phyloP scores from a whole-genome alignment of 2,888 invertebrate genomes.

The Carpatolechia fugitivella region DNA sequence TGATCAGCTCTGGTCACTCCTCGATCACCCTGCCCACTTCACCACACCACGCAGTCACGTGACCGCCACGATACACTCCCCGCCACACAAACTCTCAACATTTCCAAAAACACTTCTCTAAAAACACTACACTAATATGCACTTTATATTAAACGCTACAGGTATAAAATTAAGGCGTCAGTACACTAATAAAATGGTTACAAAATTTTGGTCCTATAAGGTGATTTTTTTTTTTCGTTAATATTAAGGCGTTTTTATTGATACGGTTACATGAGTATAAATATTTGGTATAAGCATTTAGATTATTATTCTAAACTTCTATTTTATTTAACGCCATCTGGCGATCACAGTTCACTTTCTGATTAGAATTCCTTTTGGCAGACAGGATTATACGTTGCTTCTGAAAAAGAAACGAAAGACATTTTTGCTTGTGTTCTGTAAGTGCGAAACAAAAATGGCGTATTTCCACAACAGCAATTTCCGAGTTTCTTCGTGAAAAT shows the following conservation, averaged over 20 bases:
- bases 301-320: conserved; percentile 38
- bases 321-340: conserved; percentile 55
- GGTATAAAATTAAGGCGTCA: conserved; percentile 68
- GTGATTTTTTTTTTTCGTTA: conserved; percentile 47
- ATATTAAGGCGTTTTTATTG: conserved; percentile 58
- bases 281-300: conserved; percentile 67
- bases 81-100: not conserved
- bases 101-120: conserved; percentile 4
- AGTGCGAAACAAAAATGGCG: conserved; percentile 28
- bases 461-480: conserved; percentile 21
- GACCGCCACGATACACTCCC: conserved; percentile 28
- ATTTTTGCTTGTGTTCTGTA: not conserved
- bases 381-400: conserved; percentile 26
- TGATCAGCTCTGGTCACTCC: not conserved
- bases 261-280: conserved; percentile 48
- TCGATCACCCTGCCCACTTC: conserved; percentile 81
- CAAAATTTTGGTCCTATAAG: conserved; percentile 75
- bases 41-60: conserved; percentile 40
- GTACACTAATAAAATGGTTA: conserved; percentile 55
- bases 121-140: conserved; percentile 13
- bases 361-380: conserved; percentile 33
- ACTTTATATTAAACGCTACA: conserved; percentile 32
- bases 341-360: conserved; percentile 64
- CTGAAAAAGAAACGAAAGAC: conserved; percentile 26
- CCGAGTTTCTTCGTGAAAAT: not conserved